Evolutionary conservation across 1,140 invertebrate genomes (phyloP).

Genomic region (Drosophila bocqueti): DNA sequence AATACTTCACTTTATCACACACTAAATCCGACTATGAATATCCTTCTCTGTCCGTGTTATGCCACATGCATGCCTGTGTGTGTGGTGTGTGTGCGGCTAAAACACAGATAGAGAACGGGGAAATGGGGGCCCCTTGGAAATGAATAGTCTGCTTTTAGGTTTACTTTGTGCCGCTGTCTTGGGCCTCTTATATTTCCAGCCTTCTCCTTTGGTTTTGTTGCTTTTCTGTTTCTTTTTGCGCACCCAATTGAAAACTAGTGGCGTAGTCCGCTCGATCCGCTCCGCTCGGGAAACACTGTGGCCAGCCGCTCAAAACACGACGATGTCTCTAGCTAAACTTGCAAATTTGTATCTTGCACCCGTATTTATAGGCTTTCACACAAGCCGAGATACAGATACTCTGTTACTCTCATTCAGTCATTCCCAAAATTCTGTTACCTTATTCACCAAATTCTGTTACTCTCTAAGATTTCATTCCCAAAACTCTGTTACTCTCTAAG

Average conservation of each 20-base stretch:
- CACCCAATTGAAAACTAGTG: conserved; percentile 40
- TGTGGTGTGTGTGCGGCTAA: conserved; percentile 17
- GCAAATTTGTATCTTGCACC: too few species aligned
- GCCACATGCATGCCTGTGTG: conserved; percentile 40
- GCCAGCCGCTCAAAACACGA: conserved; percentile 70
- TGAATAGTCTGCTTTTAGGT: conserved; percentile 43
- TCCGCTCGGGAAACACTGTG: conserved; percentile 43
- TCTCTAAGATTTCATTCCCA: too few species aligned
- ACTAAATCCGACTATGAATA: conserved; percentile 30
- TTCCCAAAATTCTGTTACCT: too few species aligned
- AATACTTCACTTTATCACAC: conserved; percentile 52
- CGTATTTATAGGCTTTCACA: too few species aligned
- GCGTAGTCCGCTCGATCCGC: conserved; percentile 47
- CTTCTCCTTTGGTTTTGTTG: conserved; percentile 19
- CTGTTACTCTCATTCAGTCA: too few species aligned
- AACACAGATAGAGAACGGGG: conserved; percentile 15
- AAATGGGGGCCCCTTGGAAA: conserved; percentile 11
- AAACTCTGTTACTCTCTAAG: too few species aligned
- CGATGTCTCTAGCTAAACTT: conserved; percentile 77
- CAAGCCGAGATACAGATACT: too few species aligned
- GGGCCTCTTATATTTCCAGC: conserved; percentile 21
- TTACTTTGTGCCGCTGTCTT: conserved; percentile 31
- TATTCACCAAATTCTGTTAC: too few species aligned
- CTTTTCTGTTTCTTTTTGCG: conserved; percentile 34
- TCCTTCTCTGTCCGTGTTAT: conserved; percentile 36